Conservation (phyloP, 2,113 vertebrate genomes). For the Alouatta palliata region DNA sequence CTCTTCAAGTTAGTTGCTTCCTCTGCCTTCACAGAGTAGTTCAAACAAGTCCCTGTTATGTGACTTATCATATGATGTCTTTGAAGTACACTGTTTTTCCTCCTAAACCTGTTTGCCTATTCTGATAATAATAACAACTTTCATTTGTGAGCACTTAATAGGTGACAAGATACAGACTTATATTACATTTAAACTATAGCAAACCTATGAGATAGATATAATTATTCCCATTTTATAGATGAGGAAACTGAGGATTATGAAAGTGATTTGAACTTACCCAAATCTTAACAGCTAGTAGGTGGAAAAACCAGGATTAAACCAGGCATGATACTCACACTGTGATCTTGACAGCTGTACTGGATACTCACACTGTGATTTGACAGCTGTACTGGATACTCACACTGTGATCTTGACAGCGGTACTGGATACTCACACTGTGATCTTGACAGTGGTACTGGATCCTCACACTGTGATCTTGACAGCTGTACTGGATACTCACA, state of each 20-base stretch:
- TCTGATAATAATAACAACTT: not conserved
- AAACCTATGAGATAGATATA: not conserved
- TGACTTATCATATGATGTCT: not conserved
- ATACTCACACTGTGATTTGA: too few relatives aligned
- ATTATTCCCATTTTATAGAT: not conserved
- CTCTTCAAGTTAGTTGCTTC: not conserved
- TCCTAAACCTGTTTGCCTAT: not conserved
- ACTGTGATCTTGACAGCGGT: too few relatives aligned
- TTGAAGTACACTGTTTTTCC: slow-evolving; percentile 14
- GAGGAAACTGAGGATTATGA: not conserved
- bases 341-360: too few relatives aligned
- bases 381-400: too few relatives aligned
- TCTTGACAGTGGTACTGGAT: too few relatives aligned
- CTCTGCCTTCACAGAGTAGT: not conserved
- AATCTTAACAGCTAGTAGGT: not conserved
- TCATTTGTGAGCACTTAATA: not conserved
- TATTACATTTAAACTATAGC: not conserved
- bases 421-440: too few relatives aligned
- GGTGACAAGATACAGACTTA: not conserved
- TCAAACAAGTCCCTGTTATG: not conserved
- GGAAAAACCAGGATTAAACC: not conserved
- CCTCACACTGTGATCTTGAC: too few relatives aligned
- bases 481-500: too few relatives aligned
- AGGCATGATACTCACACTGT: not conserved
- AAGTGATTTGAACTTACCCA: not conserved